Percentiles rank a stretch among this genome's conserved stretches.
These are phyloP conservation scores for Orthosia gothica DNA, from an alignment of 2,888 invertebrate species.

Conservation along the genomic window DNA sequence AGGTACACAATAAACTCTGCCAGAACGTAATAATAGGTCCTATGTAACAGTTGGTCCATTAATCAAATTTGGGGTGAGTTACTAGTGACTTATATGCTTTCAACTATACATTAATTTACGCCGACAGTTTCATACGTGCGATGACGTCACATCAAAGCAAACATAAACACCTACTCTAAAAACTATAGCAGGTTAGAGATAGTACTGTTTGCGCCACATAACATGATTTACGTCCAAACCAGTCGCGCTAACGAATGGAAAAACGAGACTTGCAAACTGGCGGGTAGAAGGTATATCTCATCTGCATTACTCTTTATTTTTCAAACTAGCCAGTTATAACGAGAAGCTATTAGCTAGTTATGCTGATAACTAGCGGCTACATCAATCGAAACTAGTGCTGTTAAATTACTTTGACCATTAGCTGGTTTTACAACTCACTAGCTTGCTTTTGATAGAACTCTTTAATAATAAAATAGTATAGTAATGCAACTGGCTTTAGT, in stretches of 20 bases:
- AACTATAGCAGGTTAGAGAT: background rate
- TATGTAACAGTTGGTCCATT: background rate
- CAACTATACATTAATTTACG: background rate
- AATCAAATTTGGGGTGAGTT: background rate
- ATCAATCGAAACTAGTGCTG: background rate
- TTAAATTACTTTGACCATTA: constrained; percentile 12
- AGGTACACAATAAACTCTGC: background rate
- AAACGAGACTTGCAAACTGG: constrained; percentile 29
- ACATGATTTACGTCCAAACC: constrained; percentile 57
- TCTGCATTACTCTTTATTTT: constrained; percentile 19
- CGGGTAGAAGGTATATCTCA: constrained; percentile 1
- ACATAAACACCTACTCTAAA: constrained; percentile 10
- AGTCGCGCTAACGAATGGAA: constrained; percentile 47
- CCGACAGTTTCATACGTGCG: background rate
- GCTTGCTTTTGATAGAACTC: background rate
- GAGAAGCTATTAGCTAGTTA: background rate
- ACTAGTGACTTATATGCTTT: background rate
- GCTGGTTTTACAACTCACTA: background rate
- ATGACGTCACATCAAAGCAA: background rate
- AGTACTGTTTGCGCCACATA: background rate
- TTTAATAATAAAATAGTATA: background rate
- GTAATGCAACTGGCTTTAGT: background rate
- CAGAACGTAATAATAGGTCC: background rate
- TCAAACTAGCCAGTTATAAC: constrained; percentile 19
- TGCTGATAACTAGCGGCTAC: constrained; percentile 4